phyloP scores from a whole-genome alignment of 2,113 vertebrate species.

The Chionomys nivalis region DNA sequence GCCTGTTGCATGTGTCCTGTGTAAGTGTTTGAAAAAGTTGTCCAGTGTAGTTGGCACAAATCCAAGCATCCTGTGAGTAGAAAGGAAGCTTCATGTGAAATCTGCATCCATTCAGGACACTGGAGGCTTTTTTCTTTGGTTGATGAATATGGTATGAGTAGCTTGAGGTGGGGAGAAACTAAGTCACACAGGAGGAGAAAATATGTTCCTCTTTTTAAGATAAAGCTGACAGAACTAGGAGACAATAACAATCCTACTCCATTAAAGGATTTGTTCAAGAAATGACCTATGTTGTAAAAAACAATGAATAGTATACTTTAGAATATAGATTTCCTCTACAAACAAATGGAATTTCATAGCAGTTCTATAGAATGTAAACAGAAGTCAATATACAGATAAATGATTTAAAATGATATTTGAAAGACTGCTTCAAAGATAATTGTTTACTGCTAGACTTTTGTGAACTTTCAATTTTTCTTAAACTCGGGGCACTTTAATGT shows the following conservation, averaged over 20 bases:
- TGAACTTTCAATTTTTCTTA: background rate
- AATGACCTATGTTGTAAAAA: background rate
- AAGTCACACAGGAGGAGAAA: background rate
- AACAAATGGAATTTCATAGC: background rate
- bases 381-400: background rate
- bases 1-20: background rate
- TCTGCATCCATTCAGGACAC: background rate
- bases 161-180: background rate
- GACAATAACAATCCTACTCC: background rate
- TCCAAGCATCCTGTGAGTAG: background rate
- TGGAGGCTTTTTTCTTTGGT: background rate
- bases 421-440: conserved; percentile 39
- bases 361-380: background rate
- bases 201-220: background rate
- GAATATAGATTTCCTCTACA: background rate
- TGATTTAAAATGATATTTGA: background rate
- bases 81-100: background rate
- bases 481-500: background rate
- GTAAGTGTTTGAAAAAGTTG: conserved; percentile 14
- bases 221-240: background rate
- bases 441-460: conserved; percentile 32
- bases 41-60: background rate
- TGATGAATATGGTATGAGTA: background rate
- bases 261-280: background rate
- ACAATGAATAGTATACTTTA: background rate